Base-by-base conservation (phyloP, 2,888 invertebrate species). In the Spodoptera littoralis region DNA sequence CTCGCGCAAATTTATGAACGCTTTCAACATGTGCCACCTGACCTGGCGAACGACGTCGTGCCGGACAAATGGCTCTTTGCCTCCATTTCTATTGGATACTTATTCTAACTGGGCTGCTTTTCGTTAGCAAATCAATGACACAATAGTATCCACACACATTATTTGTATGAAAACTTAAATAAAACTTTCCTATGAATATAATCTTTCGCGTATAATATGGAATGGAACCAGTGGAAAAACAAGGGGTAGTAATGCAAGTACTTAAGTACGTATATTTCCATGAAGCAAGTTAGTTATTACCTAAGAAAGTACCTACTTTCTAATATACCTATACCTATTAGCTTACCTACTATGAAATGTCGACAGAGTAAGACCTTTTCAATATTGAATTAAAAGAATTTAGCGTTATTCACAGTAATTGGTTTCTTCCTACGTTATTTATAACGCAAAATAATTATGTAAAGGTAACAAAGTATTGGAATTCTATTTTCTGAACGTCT, bases 11-110 rank as follows among this genome's bases (percentile, higher is more conserved):
- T 93, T 94, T 94, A 93, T 93, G 93, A 91, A 92, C 86, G 90
- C 92, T 93, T 89, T 91, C 90, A 92, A 87, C 92, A 89, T 89
- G 88, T 90, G 92, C 92, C 92, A 93, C 92, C 94, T 94, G 93
- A 93, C 94, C 93, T 92, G 86, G 82, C 86, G 78, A 86, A 89
- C 86, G 88, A 89, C 90, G 88, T 90, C 92, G 89, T 84, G 83
- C 87, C 82, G 89, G 90, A 92, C 91, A 91, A 92, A 92, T 91
- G 88, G 85, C 81, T 83, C 83, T 83, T 83, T 88, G 84, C 88
- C 88, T 87, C 83, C 88, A 87, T 91, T 89, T 91, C 90, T 90
- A 88, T 88, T 86, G 84, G 84, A 81, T 86, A 87, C 87, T 88
- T 88, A 88, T 86, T 88, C 79, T 85, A 83, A 65, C 56, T 64